Evolutionary conservation across 2,113 vertebrate genomes (phyloP).

Genomic region (Eublepharis macularius): DNA sequence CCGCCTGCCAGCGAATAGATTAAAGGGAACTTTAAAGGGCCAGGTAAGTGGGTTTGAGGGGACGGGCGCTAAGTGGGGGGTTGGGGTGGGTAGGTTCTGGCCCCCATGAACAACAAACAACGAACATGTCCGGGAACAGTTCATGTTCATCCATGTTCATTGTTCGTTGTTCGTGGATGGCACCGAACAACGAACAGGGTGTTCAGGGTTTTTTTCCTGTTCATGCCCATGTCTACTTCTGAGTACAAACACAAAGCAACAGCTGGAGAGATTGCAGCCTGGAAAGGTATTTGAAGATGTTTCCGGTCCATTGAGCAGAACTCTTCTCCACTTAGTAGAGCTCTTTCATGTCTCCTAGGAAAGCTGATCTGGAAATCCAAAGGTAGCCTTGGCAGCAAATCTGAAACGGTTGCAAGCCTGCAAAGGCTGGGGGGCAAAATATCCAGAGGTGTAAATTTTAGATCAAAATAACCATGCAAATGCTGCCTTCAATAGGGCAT

Average conservation of each 20-base stretch:
- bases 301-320: background rate
- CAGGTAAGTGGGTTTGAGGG: too few relatives aligned
- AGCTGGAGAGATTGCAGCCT: background rate
- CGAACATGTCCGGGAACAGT: too few relatives aligned
- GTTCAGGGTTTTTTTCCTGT: too few relatives aligned
- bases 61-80: too few relatives aligned
- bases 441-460: background rate
- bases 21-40: too few relatives aligned
- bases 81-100: too few relatives aligned
- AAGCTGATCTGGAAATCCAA: conserved; percentile 14
- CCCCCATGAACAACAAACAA: too few relatives aligned
- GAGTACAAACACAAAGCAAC: conserved; percentile 10
- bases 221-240: too few relatives aligned
- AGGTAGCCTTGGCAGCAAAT: conserved; percentile 12
- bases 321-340: background rate
- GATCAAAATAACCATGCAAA: background rate
- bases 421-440: background rate
- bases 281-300: background rate
- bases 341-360: conserved; percentile 12
- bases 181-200: too few relatives aligned
- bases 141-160: too few relatives aligned
- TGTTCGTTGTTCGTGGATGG: too few relatives aligned
- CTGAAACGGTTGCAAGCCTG: background rate
- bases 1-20: too few relatives aligned
- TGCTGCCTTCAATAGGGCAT: background rate